Base-by-base conservation (phyloP, 2,797 vertebrate genomes). In the Manis crassicaudata region DNA sequence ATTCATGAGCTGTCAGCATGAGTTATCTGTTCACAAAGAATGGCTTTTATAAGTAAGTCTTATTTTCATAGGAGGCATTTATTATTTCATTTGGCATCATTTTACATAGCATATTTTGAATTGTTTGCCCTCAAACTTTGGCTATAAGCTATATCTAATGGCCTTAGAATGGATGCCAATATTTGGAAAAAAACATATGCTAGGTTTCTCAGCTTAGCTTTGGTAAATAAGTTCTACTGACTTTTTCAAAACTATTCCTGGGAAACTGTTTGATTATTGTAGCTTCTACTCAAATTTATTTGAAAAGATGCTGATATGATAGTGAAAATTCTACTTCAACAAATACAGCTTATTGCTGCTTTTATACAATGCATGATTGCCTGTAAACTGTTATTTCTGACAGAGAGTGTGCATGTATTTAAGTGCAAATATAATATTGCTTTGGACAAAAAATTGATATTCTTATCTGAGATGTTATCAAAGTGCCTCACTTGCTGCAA, bases 31-130 rank as follows among this genome's bases (percentile, higher is more conserved):
- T 35, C 60, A 87, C 70, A 91, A 88, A 94, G 25, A 88, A 86
- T 89, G 32, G 65, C 40, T 96, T 92, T 96, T 96, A 92, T 92
- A 85, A 95, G n/a, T 93, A 93, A 94, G 67, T 50, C 80, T 91
- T 87, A 63, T 73, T 96, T 97, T 96, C 96, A 92, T 84, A 83
- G 54, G 94, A 96, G 77, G 6, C 25, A 86, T 83, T 95, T 95
- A 75, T 95, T 95, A 92, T 84, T 56, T 58, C 46, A 87, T 95
- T 93, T 85, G 52, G 75, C 77, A 95, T 84, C 62, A 83, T 65
- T 96, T 96, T 95, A 56, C 87, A 65, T 67, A 94, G 56, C 50
- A 77, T 88, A 65, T 92, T 90, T 94, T 95, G 60, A 79, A 60
- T 92, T 87, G 18, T 95, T 96, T 97, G 70, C 63, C 65, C 52